Conservation (phyloP, 2,888 invertebrate genomes). For the Neoscelio sp. region DNA sequence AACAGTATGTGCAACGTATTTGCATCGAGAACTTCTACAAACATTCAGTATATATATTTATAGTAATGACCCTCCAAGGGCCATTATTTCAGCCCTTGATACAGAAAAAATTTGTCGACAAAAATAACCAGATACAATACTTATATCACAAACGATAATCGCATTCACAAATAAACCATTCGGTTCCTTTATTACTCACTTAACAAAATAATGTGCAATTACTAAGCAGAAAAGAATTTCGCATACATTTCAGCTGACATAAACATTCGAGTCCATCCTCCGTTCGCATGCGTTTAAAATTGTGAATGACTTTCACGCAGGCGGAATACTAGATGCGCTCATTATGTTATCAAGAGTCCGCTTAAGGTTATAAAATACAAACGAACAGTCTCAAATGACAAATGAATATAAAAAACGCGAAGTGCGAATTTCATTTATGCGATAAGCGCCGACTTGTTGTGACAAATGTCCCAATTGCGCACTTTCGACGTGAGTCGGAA, state of each 20-base stretch:
- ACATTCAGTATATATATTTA: too few species aligned
- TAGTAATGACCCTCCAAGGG: too few species aligned
- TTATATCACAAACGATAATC: too few species aligned
- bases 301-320: slow-evolving; percentile 63
- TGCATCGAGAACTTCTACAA: too few species aligned
- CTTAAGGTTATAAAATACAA: slow-evolving; percentile 61
- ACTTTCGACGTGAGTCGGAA: slow-evolving; percentile 60
- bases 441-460: slow-evolving; percentile 38
- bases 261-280: slow-evolving; percentile 59
- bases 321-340: slow-evolving; percentile 56
- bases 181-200: too few species aligned
- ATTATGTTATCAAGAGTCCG: slow-evolving; percentile 60
- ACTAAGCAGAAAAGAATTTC: slow-evolving; percentile 61
- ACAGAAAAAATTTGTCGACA: too few species aligned
- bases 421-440: slow-evolving; percentile 52
- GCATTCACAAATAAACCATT: too few species aligned
- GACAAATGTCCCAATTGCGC: slow-evolving; percentile 61
- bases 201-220: slow-evolving; percentile 46
- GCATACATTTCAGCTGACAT: slow-evolving; percentile 46
- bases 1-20: too few species aligned
- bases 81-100: too few species aligned
- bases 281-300: slow-evolving; percentile 53
- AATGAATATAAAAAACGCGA: slow-evolving; percentile 58
- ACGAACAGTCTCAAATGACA: slow-evolving; percentile 58
- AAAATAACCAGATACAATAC: too few species aligned